A percentile compares a stretch with the other conserved stretches of the same genome.
Conservation (phyloP, 2,888 invertebrate genomes). For the Lasius platythorax region DNA sequence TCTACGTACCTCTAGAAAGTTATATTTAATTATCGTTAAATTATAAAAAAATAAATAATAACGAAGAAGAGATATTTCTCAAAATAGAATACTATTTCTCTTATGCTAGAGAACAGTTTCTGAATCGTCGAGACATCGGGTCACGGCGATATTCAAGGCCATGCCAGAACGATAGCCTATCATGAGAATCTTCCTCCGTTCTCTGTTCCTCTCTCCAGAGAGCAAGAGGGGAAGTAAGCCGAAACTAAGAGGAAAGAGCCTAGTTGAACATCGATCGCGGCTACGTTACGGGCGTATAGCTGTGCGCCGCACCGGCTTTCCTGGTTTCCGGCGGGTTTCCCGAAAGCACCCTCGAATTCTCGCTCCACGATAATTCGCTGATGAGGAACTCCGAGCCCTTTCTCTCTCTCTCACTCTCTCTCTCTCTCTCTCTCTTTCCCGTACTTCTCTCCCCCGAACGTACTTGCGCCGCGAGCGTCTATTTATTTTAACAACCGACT, state of each 20-base stretch:
- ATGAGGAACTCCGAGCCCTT: constrained; percentile 29
- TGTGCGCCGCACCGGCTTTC: constrained; percentile 48
- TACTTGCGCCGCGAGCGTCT: constrained; percentile 50
- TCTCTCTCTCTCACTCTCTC: not conserved
- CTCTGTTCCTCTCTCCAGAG: constrained; percentile 9
- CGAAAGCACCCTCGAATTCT: constrained; percentile 54
- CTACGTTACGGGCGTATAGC: constrained; percentile 48
- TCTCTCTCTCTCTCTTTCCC: not conserved
- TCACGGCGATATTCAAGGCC: constrained; percentile 37
- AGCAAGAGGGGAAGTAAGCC: constrained; percentile 21
- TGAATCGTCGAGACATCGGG: constrained; percentile 27
- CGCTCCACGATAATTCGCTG: constrained; percentile 53
- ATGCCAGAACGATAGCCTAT: constrained; percentile 38
- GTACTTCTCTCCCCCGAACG: constrained; percentile 32
- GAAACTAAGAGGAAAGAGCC: constrained; percentile 28
- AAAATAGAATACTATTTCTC: not conserved
- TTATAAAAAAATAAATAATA: not conserved
- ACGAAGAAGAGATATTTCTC: not conserved
- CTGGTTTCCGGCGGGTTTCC: constrained; percentile 51
- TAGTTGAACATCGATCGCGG: constrained; percentile 51
- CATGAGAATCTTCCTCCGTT: not conserved
- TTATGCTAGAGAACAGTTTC: constrained; percentile 5
- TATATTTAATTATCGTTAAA: not conserved
- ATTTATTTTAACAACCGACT: constrained; percentile 56
- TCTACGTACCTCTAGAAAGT: not conserved